A percentile compares a stretch with the other conserved stretches of the same genome.
These are phyloP conservation scores for Halichondria panicea DNA, from an alignment of 37 sponge, comb jelly and placozoan genomes.

Conservation along the genomic window DNA sequence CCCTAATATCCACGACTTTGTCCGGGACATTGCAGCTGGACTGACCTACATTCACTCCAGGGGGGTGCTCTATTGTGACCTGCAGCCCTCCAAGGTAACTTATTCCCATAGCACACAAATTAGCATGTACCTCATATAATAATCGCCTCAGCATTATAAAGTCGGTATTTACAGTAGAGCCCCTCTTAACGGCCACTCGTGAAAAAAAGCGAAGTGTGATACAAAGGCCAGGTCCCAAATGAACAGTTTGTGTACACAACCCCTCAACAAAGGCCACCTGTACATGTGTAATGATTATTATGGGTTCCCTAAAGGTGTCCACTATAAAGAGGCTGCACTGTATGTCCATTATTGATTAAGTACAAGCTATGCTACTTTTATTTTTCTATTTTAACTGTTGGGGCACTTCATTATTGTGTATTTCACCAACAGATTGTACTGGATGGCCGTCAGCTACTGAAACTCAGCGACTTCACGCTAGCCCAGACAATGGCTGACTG, in stretches of 20 bases:
- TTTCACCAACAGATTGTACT: slow-evolving; percentile 35
- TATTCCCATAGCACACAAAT: background rate
- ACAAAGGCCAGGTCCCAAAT: too few relatives aligned
- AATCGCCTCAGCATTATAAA: too few relatives aligned
- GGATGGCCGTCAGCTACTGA: slow-evolving; percentile 35
- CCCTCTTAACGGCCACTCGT: background rate
- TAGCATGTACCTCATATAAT: background rate
- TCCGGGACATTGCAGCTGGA: slow-evolving; percentile 42
- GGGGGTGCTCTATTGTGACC: slow-evolving; percentile 51
- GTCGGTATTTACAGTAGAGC: too few relatives aligned
- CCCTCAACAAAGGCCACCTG: too few relatives aligned
- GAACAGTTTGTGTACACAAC: too few relatives aligned
- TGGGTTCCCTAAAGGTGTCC: too few relatives aligned
- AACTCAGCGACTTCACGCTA: slow-evolving; percentile 49
- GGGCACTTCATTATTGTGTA: too few relatives aligned
- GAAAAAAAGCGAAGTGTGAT: background rate
- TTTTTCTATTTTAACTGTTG: background rate
- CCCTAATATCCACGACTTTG: slow-evolving; percentile 10
- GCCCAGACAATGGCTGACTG: background rate
- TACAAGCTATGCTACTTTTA: too few relatives aligned
- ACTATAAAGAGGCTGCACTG: too few relatives aligned
- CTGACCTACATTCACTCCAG: slow-evolving; percentile 45
- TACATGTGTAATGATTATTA: too few relatives aligned
- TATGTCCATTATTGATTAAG: too few relatives aligned
- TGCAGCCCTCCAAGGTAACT: slow-evolving; percentile 56